These are phyloP conservation scores for Tachystola acroxantha DNA, from an alignment of 2,888 invertebrate species.

Conservation along the genomic window DNA sequence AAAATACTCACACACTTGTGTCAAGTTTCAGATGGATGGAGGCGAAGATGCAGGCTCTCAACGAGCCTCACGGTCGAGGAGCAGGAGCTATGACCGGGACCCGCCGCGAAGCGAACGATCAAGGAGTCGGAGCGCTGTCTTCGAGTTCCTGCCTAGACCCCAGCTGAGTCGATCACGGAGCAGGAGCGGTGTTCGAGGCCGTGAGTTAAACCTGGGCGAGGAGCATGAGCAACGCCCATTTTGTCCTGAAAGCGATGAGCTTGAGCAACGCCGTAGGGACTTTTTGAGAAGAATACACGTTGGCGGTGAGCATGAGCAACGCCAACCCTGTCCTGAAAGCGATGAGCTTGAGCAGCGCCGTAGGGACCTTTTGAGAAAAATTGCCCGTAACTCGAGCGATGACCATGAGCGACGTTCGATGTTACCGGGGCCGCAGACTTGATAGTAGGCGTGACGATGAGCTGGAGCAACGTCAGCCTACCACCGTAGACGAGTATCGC, in stretches of 20 bases:
- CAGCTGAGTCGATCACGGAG: neutral
- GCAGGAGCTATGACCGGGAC: neutral
- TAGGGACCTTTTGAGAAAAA: neutral
- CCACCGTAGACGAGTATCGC: no score
- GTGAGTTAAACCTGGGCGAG: neutral
- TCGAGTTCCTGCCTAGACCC: neutral
- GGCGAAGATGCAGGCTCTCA: neutral
- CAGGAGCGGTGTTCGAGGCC: neutral
- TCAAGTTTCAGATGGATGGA: neutral
- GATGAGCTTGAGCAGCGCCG: no score
- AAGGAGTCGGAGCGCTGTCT: neutral
- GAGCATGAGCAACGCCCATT: neutral
- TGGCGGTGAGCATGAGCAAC: no score
- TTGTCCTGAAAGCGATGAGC: no score
- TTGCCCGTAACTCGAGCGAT: neutral
- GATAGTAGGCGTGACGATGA: slow-evolving; percentile 2
- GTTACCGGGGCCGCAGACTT: neutral
- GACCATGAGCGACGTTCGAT: slow-evolving; percentile 4
- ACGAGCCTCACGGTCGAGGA: neutral
- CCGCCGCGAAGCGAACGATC: neutral
- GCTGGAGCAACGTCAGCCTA: slow-evolving; percentile 3
- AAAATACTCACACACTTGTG: no score
- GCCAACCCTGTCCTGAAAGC: no score
- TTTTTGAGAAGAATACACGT: neutral
- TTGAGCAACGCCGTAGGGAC: neutral